Evolutionary conservation across 2,113 vertebrate species (phyloP).

Genomic region (Microcebus lehilahytsara): DNA sequence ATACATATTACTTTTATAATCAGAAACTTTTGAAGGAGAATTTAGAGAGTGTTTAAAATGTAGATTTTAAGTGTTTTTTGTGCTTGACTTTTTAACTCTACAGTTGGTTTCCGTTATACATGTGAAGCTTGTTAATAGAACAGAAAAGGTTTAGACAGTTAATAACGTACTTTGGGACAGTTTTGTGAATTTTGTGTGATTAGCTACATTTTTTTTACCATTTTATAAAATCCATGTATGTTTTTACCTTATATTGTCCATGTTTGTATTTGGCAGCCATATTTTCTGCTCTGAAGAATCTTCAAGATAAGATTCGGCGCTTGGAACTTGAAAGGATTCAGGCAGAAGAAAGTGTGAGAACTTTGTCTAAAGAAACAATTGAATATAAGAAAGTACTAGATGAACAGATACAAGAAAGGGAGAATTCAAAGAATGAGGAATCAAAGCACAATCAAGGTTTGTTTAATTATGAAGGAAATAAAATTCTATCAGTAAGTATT

Average conservation of each 20-base stretch:
- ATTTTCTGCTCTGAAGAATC: slow-evolving; percentile 91
- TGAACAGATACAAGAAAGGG: slow-evolving; percentile 81
- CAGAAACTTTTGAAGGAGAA: neutral
- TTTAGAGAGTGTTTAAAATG: neutral
- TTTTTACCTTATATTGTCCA: neutral
- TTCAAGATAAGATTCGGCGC: slow-evolving; percentile 87
- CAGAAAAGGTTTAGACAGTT: neutral
- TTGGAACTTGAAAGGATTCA: slow-evolving; percentile 90
- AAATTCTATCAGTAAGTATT: neutral
- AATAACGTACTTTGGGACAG: neutral
- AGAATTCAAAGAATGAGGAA: slow-evolving; percentile 79
- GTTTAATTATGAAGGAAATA: slow-evolving; percentile 34
- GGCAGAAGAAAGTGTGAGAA: slow-evolving; percentile 84
- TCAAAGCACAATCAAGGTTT: slow-evolving; percentile 83
- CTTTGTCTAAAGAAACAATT: slow-evolving; percentile 83
- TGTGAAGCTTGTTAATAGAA: neutral
- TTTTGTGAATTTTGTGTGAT: neutral
- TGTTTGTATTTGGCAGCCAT: slow-evolving; percentile 87
- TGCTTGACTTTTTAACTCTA: neutral
- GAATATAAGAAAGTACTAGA: slow-evolving; percentile 83
- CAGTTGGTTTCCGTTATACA: neutral
- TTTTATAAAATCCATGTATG: neutral
- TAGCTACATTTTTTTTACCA: neutral
- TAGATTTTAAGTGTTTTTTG: neutral
- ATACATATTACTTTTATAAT: neutral